A percentile compares a stretch with the other conserved stretches of the same genome.
Conservation (phyloP, 2,888 invertebrate species). For the Liopterus haemorrhoidalis region DNA sequence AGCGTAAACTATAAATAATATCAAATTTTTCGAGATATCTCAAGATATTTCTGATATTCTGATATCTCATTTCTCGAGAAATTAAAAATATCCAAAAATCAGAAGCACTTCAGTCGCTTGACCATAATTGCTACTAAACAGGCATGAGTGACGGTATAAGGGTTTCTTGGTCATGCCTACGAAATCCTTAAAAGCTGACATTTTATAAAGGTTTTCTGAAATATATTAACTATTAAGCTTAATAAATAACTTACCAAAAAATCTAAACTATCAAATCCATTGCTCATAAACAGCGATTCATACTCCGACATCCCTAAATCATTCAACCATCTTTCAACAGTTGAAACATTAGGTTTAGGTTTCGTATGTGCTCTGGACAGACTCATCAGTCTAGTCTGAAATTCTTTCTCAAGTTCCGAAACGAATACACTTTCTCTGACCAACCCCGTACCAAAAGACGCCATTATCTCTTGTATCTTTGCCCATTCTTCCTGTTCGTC, state of each 20-base stretch:
- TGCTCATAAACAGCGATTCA: conserved; percentile 73
- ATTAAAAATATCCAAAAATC: too few relatives aligned
- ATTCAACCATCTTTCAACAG: conserved; percentile 74
- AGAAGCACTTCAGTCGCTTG: too few relatives aligned
- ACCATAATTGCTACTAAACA: too few relatives aligned
- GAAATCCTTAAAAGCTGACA: too few relatives aligned
- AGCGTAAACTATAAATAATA: too few relatives aligned
- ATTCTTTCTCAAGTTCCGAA: conserved; percentile 72
- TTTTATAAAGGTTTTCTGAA: too few relatives aligned
- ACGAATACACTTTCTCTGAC: conserved; percentile 73
- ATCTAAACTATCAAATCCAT: conserved; percentile 87
- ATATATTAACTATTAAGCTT: not conserved
- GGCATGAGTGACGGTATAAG: too few relatives aligned
- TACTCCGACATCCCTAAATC: conserved; percentile 74
- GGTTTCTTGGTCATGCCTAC: too few relatives aligned
- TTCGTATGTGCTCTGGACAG: conserved; percentile 52
- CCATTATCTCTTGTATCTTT: conserved; percentile 93
- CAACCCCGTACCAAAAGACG: conserved; percentile 82
- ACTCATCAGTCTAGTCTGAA: conserved; percentile 65
- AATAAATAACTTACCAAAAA: conserved; percentile 71
- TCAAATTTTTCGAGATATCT: too few relatives aligned
- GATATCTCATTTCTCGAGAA: too few relatives aligned
- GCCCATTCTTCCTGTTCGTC: conserved; percentile 96
- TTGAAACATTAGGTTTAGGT: conserved; percentile 52
- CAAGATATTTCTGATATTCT: too few relatives aligned